Evolutionary conservation across 2,797 vertebrate genomes (phyloP).

Genomic region (Emys orbicularis): DNA sequence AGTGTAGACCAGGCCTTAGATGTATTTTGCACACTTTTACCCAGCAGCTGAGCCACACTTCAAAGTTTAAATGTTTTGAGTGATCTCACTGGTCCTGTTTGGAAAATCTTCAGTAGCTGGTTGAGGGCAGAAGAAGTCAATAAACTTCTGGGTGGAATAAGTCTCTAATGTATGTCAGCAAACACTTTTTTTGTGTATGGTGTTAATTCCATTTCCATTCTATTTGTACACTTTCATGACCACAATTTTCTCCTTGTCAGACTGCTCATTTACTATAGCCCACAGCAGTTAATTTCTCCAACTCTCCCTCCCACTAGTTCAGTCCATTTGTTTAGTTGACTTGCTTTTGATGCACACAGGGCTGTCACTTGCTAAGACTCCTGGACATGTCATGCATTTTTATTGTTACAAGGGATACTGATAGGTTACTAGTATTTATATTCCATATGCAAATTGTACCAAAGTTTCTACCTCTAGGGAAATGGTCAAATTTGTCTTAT

Average conservation of each 20-base stretch:
- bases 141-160: slow-evolving; percentile 53
- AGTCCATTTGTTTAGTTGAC: slow-evolving; percentile 71
- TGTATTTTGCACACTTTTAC: slow-evolving; percentile 62
- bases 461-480: slow-evolving; percentile 46
- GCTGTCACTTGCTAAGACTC: slow-evolving; percentile 49
- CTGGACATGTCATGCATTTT: slow-evolving; percentile 6
- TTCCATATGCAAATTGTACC: slow-evolving; percentile 23
- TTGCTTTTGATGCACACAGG: slow-evolving; percentile 57
- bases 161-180: slow-evolving; percentile 23
- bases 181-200: slow-evolving; percentile 50
- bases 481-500: slow-evolving; percentile 55
- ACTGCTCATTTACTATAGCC: slow-evolving; percentile 65
- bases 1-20: background rate
- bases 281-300: slow-evolving; percentile 65
- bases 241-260: slow-evolving; percentile 21
- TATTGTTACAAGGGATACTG: slow-evolving; percentile 47
- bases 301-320: slow-evolving; percentile 15
- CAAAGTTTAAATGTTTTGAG: slow-evolving; percentile 67
- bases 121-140: slow-evolving; percentile 45
- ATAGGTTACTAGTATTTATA: slow-evolving; percentile 27
- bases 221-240: slow-evolving; percentile 23
- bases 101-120: slow-evolving; percentile 43
- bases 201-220: slow-evolving; percentile 57
- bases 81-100: slow-evolving; percentile 64
- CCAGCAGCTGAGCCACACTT: slow-evolving; percentile 62